A percentile compares a stretch with the other conserved stretches of the same genome.
Conservation (phyloP, 1,140 invertebrate species). For the Bicyclus anynana region DNA sequence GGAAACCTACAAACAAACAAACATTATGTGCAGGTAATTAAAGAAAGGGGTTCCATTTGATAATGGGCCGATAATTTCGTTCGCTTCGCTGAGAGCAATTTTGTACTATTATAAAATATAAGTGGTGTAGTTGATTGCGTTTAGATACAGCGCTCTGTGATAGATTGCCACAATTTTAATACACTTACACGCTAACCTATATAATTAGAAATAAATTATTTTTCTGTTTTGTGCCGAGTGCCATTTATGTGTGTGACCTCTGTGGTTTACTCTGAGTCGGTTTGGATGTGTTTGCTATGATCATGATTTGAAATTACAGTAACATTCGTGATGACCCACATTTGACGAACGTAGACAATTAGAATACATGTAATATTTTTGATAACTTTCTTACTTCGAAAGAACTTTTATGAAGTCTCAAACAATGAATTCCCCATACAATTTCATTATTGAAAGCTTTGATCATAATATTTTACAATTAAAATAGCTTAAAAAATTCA, state of each 20-base stretch:
- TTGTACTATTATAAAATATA: constrained; percentile 64
- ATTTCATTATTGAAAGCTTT: too few species aligned
- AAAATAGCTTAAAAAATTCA: too few species aligned
- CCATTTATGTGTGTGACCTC: background rate
- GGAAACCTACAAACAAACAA: constrained; percentile 65
- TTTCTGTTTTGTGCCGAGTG: constrained; percentile 1
- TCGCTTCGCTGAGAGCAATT: constrained; percentile 54
- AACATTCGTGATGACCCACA: background rate
- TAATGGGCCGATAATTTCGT: constrained; percentile 70
- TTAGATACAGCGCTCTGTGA: constrained; percentile 46
- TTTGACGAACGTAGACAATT: background rate
- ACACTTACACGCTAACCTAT: constrained; percentile 20
- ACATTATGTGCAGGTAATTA: constrained; percentile 70
- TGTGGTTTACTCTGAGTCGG: background rate
- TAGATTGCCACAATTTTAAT: constrained; percentile 57
- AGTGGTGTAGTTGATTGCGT: constrained; percentile 55
- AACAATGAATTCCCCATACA: too few species aligned
- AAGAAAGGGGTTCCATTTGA: constrained; percentile 72
- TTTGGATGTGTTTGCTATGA: background rate
- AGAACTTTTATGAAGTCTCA: too few species aligned
- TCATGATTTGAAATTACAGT: background rate
- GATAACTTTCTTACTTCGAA: too few species aligned
- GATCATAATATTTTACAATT: too few species aligned
- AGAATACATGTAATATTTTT: too few species aligned
- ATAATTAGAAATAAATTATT: constrained; percentile 25